Evolutionary conservation across 2,797 vertebrate species (phyloP).

Genomic region (Champsocephalus gunnari): DNA sequence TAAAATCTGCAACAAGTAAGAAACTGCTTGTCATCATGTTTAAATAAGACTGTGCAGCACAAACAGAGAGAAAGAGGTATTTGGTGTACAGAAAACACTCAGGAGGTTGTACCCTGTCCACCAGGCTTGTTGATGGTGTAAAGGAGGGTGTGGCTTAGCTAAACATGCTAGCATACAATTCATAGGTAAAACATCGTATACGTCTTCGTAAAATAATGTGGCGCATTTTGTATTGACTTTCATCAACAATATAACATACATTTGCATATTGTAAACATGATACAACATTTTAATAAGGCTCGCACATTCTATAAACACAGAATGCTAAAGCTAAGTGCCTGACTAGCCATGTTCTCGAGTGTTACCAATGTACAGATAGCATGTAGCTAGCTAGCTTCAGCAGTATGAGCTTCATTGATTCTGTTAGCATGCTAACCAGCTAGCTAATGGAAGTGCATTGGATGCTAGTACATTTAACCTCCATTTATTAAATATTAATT

Average conservation of each 20-base stretch:
- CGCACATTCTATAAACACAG: background rate
- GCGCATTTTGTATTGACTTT: rapidly evolving
- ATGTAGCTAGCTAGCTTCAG: constrained; percentile 22
- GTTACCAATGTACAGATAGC: constrained; percentile 36
- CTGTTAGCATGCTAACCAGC: constrained; percentile 68
- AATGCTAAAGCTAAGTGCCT: constrained; percentile 18
- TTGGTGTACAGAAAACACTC: background rate
- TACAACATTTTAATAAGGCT: background rate
- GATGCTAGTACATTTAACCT: background rate
- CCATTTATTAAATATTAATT: background rate
- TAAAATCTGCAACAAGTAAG: constrained; percentile 87
- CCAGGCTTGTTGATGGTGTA: background rate
- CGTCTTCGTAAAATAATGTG: rapidly evolving
- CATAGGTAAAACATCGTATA: background rate
- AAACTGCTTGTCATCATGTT: background rate
- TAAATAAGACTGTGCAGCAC: background rate
- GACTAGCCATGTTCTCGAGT: background rate
- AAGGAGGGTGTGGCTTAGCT: constrained; percentile 75
- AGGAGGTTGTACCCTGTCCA: background rate
- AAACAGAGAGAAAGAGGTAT: background rate
- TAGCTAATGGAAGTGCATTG: constrained; percentile 42
- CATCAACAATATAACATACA: too few relatives aligned
- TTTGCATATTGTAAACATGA: background rate
- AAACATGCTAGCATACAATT: constrained; percentile 30
- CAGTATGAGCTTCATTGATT: background rate